Conservation (phyloP, 2,113 vertebrate genomes). For the Pelmatolapia mariae region DNA sequence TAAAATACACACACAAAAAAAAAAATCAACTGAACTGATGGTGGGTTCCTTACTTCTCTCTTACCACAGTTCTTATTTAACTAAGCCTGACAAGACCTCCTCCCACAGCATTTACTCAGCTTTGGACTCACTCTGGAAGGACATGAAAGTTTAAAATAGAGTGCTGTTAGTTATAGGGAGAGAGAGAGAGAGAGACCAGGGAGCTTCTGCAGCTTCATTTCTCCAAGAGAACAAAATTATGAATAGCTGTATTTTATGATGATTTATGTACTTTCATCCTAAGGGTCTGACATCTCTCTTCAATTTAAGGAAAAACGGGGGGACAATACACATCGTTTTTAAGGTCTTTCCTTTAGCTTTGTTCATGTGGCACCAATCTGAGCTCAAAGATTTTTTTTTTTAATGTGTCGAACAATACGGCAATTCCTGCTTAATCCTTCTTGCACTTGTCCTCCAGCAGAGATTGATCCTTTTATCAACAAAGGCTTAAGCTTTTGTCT, state of each 20-base stretch:
- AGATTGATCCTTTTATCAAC: slow-evolving; percentile 22
- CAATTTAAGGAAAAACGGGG: not conserved
- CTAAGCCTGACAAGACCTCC: slow-evolving; percentile 28
- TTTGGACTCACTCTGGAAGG: slow-evolving; percentile 22
- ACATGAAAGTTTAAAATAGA: slow-evolving; percentile 55
- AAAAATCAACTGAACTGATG: slow-evolving; percentile 7
- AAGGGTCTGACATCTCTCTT: not conserved
- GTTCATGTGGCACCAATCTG: not conserved
- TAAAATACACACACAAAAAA: not conserved
- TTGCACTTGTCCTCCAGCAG: not conserved
- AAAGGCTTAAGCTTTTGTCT: slow-evolving; percentile 26
- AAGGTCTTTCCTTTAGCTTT: not conserved
- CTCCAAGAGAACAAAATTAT: slow-evolving; percentile 33
- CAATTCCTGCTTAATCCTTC: not conserved
- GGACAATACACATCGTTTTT: not conserved
- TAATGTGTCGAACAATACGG: not conserved
- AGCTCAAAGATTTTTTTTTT: not conserved
- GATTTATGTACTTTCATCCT: slow-evolving; percentile 21
- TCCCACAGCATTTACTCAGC: slow-evolving; percentile 35
- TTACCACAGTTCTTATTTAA: slow-evolving; percentile 13
- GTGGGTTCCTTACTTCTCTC: not conserved
- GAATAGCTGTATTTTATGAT: slow-evolving; percentile 43
- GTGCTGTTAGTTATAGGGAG: slow-evolving; percentile 24
- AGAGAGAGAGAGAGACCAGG: slow-evolving; percentile 11
- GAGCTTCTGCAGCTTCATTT: slow-evolving; percentile 4